These are phyloP conservation scores for Scelioninae gen. 1 DNA, from an alignment of 2,888 invertebrate species.

Conservation along the genomic window DNA sequence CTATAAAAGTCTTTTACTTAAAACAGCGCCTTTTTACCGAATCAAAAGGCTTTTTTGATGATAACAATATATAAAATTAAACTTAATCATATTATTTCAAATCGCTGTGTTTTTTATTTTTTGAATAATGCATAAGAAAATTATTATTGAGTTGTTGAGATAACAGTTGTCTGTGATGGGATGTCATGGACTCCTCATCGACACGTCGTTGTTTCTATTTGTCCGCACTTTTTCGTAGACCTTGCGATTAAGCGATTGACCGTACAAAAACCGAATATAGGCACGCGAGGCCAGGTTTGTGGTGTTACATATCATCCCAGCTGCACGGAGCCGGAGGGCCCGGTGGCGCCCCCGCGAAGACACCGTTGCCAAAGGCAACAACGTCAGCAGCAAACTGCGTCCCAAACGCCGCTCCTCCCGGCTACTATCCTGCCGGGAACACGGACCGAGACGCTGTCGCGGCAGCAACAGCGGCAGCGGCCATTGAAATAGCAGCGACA, in stretches of 20 bases:
- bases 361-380: conserved; percentile 79
- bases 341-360: conserved; percentile 82
- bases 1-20: too few relatives aligned
- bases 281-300: conserved; percentile 83
- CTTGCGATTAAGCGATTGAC: conserved; percentile 36
- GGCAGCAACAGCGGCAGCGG: conserved; percentile 67
- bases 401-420: conserved; percentile 61
- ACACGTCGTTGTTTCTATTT: conserved; percentile 45
- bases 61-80: too few relatives aligned
- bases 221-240: conserved; percentile 33
- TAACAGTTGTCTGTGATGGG: too few relatives aligned
- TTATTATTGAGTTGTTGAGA: too few relatives aligned
- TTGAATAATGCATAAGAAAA: too few relatives aligned
- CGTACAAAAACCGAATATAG: conserved; percentile 75
- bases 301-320: conserved; percentile 84
- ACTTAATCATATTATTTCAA: too few relatives aligned
- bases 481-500: conserved; percentile 71
- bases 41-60: too few relatives aligned
- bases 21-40: too few relatives aligned
- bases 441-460: conserved; percentile 45
- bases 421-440: too few relatives aligned
- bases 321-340: conserved; percentile 81
- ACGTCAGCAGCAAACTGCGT: conserved; percentile 42
- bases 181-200: too few relatives aligned
- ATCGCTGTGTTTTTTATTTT: too few relatives aligned